Conservation (phyloP, 2,113 vertebrate genomes). For the Cathartes aura region DNA sequence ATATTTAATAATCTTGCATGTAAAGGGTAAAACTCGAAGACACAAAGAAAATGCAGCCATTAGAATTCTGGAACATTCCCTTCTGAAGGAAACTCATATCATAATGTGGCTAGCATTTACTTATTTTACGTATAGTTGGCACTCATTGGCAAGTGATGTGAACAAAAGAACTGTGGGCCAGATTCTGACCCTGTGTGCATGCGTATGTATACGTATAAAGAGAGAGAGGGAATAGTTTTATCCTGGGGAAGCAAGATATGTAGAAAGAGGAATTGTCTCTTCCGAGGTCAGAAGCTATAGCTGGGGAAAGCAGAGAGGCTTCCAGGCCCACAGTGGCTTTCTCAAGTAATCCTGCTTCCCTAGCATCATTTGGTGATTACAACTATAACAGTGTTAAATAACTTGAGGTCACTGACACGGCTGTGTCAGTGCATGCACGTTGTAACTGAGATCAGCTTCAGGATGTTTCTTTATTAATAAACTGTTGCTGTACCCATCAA, state of each 20-base stretch:
- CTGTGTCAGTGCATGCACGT: background rate
- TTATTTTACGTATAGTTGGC: background rate
- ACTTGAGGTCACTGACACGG: background rate
- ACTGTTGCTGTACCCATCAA: background rate
- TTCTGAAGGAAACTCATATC: background rate
- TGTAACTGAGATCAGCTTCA: background rate
- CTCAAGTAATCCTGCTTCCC: background rate
- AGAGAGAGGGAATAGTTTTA: background rate
- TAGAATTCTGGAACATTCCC: slow-evolving; percentile 36
- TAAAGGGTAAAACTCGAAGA: background rate
- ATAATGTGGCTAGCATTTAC: background rate
- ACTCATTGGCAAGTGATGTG: background rate
- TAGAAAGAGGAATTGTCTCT: background rate
- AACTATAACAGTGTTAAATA: background rate
- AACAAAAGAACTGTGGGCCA: background rate
- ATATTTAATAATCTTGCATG: background rate
- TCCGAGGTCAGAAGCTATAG: background rate
- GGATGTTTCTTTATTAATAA: background rate
- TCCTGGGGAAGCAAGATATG: background rate
- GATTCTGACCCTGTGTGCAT: background rate
- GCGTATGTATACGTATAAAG: background rate
- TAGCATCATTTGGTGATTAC: background rate
- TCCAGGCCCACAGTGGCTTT: background rate
- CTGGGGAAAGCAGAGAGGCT: background rate
- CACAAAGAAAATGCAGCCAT: slow-evolving; percentile 31